These are phyloP conservation scores for Parnassius apollo DNA, from an alignment of 2,888 invertebrate genomes.

Conservation along the genomic window DNA sequence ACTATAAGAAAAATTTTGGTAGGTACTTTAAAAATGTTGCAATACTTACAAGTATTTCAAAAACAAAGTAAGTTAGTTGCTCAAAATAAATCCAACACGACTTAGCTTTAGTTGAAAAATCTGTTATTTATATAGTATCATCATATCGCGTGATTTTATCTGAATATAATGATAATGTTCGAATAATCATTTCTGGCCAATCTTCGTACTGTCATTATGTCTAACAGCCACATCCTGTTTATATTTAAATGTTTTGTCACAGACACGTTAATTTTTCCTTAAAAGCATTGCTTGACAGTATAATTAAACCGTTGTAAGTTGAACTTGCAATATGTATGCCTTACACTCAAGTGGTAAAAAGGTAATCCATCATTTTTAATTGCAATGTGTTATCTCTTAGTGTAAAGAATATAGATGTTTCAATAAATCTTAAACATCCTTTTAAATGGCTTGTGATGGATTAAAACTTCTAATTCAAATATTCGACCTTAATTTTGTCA, in stretches of 20 bases:
- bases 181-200: slow-evolving; percentile 18
- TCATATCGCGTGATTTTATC: slow-evolving; percentile 7
- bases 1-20: too few relatives aligned
- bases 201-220: slow-evolving; percentile 14
- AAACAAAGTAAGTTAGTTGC: neutral
- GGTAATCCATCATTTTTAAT: too few relatives aligned
- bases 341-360: too few relatives aligned
- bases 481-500: too few relatives aligned
- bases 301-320: too few relatives aligned
- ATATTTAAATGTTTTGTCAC: slow-evolving; percentile 19
- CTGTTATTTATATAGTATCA: slow-evolving; percentile 1
- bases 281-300: too few relatives aligned
- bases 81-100: neutral
- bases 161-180: slow-evolving; percentile 21
- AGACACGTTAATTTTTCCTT: neutral
- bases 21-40: neutral
- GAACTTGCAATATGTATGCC: too few relatives aligned
- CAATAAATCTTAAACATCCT: too few relatives aligned
- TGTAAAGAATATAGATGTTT: too few relatives aligned
- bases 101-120: neutral
- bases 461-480: too few relatives aligned
- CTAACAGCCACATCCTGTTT: slow-evolving; percentile 15
- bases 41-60: neutral
- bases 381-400: too few relatives aligned
- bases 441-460: too few relatives aligned